Evolutionary conservation across 2,888 invertebrate genomes (phyloP).

Genomic region (Acleris cristana): DNA sequence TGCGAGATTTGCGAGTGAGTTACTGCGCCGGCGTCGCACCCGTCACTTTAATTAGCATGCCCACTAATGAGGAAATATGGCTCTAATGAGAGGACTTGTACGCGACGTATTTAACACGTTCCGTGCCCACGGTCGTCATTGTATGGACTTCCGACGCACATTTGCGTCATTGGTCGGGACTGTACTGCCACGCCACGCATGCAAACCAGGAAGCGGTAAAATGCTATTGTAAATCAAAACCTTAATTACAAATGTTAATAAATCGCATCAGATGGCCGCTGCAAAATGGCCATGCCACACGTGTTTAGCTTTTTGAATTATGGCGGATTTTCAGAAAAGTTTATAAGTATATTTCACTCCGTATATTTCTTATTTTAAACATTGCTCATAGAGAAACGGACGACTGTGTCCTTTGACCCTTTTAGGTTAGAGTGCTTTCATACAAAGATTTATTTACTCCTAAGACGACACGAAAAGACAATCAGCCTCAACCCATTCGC

Average conservation of each 20-base stretch:
- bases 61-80: slow-evolving; percentile 83
- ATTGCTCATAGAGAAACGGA: slow-evolving; percentile 3
- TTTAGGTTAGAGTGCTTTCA: slow-evolving; percentile 19
- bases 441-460: slow-evolving; percentile 28
- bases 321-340: not conserved
- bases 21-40: slow-evolving; percentile 74
- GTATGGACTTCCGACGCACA: slow-evolving; percentile 3
- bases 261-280: slow-evolving; percentile 31
- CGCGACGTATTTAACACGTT: slow-evolving; percentile 62
- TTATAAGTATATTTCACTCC: not conserved
- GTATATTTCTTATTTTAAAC: not conserved
- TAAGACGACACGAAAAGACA: slow-evolving; percentile 33
- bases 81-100: slow-evolving; percentile 79
- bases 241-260: slow-evolving; percentile 36
- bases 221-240: slow-evolving; percentile 36
- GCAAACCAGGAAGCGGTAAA: slow-evolving; percentile 36
- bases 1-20: slow-evolving; percentile 40
- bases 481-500: slow-evolving; percentile 47
- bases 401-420: slow-evolving; percentile 25
- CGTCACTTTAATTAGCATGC: slow-evolving; percentile 82
- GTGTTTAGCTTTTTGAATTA: slow-evolving; percentile 27
- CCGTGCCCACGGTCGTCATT: slow-evolving; percentile 45
- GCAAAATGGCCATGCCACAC: slow-evolving; percentile 22
- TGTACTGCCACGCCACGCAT: slow-evolving; percentile 28
- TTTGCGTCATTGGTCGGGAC: no score